Evolutionary conservation across 2,113 vertebrate species (phyloP), one percentile per base, ranked within the genome.

Genomic region (Colaptes auratus): DNA sequence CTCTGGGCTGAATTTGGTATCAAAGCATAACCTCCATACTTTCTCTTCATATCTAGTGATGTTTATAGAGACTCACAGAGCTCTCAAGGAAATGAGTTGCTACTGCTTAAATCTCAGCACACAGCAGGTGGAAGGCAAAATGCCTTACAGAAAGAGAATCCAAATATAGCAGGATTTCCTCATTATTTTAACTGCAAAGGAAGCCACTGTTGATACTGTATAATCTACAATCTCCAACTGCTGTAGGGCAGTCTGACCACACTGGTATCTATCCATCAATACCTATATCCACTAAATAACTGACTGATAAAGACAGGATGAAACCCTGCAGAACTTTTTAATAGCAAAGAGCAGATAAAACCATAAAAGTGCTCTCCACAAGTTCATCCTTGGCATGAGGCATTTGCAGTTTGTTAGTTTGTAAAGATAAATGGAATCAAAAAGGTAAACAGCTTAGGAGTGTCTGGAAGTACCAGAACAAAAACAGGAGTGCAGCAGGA

Each of bases 101-200:
- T 73, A 42, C 23, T 42, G 78, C 80, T 91, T 55, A 67, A 91
- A 82, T 71, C 75, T 56, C 31, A 0, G 92, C 95, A 95, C 90
- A 19, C 75, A 93, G 97, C 91, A 93, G 89, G 95, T 82, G 64
- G 74, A 95, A 96, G 56, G 83, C 92, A 86, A 76, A 89, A 65
- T 28, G 61, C 86, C 42, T 86, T 14, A 4, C 25, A 25, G 44
- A 94, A 94, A 93, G 80, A 86, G 85, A 93, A 96, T 71, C 88
- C 94, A 86, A 88, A 90, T 75, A 80, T 50, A 93, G 92, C 91
- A 97, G 91, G 91, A 93, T 94, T 96, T 96, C 77, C 83, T 67
- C 89, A 50, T 86, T 92, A 89, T 60, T 75, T 85, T 86, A 93
- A 56, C 42, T 15, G 88, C 91, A 94, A 97, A 94, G 92, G 91